Percentiles rank a stretch among this genome's conserved stretches.
phyloP scores from a whole-genome alignment of 2,797 vertebrate species.

The Hemitrygon akajei region DNA sequence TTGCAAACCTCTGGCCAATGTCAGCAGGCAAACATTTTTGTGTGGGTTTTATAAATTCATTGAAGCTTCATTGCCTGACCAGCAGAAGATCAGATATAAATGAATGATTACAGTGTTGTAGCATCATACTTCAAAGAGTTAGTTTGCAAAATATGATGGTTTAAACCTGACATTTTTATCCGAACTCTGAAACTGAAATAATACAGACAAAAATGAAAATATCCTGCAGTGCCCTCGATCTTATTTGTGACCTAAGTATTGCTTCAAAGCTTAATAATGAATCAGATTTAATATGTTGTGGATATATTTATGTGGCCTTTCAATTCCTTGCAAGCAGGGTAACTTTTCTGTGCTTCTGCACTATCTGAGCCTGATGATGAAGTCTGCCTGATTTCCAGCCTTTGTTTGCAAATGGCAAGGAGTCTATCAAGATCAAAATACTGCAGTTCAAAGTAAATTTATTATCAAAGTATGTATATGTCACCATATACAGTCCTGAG shows the following conservation, averaged over 20 bases:
- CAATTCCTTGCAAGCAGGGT: neutral
- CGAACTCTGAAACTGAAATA: neutral
- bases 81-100: neutral
- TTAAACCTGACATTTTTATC: neutral
- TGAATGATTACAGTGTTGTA: neutral
- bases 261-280: neutral
- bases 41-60: neutral
- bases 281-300: neutral
- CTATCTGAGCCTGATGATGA: neutral
- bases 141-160: neutral
- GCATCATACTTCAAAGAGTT: neutral
- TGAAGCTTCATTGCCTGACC: neutral
- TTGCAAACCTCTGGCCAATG: neutral
- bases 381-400: neutral
- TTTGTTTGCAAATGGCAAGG: neutral
- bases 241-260: neutral
- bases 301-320: neutral
- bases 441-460: too few species aligned
- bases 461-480: too few species aligned
- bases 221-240: neutral
- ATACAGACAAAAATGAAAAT: neutral
- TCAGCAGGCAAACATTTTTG: neutral
- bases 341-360: neutral
- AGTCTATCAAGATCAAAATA: too few species aligned
- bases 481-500: too few species aligned